Conservation (phyloP, 1,140 invertebrate genomes). For the Mizuhopecten yessoensis region DNA sequence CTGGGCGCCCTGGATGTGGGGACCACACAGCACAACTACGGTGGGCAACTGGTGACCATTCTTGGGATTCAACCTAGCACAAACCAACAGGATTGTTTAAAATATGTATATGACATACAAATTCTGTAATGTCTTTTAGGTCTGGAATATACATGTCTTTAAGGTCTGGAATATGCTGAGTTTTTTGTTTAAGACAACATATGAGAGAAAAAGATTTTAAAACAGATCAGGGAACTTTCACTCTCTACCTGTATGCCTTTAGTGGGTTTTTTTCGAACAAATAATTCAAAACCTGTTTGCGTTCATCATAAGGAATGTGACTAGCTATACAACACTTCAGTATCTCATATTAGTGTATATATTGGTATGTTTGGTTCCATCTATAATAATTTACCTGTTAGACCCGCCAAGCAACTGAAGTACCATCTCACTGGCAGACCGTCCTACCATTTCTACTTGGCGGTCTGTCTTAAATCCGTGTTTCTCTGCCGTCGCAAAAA, state of each 20-base stretch:
- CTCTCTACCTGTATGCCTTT: too few relatives aligned
- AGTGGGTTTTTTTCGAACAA: too few relatives aligned
- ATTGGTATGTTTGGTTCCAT: too few relatives aligned
- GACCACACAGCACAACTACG: slow-evolving; percentile 90
- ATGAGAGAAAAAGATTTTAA: background rate
- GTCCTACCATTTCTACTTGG: slow-evolving; percentile 89
- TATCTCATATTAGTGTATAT: too few relatives aligned
- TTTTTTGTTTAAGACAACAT: background rate
- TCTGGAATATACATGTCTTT: too few relatives aligned
- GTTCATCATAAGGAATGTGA: too few relatives aligned
- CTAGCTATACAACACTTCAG: too few relatives aligned
- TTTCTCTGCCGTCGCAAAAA: slow-evolving; percentile 88
- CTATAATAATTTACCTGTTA: slow-evolving; percentile 82
- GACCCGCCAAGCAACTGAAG: slow-evolving; percentile 91
- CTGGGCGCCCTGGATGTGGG: slow-evolving; percentile 89
- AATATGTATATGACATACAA: slow-evolving; percentile 35
- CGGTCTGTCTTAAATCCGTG: slow-evolving; percentile 88
- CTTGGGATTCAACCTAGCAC: slow-evolving; percentile 87
- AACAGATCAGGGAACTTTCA: too few relatives aligned
- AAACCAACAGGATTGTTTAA: background rate
- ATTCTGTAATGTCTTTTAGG: too few relatives aligned
- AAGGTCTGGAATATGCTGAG: background rate
- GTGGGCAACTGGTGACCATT: slow-evolving; percentile 92
- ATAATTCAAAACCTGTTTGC: too few relatives aligned
- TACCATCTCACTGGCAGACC: slow-evolving; percentile 91